These are phyloP conservation scores for Urophycis tenuis DNA, from an alignment of 2,797 vertebrate genomes.

Conservation along the genomic window DNA sequence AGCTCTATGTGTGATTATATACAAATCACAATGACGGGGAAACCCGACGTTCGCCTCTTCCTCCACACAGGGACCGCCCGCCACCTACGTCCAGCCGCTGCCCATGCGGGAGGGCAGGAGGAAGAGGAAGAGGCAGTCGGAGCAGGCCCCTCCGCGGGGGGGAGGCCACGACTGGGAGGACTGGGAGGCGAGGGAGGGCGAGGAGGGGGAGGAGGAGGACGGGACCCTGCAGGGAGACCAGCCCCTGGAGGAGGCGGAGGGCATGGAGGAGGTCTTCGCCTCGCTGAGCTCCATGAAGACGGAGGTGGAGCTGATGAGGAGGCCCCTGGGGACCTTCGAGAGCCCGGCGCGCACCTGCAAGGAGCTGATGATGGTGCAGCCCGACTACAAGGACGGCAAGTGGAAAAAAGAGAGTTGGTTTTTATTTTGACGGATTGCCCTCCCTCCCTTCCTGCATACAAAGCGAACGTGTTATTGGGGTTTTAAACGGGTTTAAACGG, in stretches of 20 bases:
- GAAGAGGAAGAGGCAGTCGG: slow-evolving; percentile 58
- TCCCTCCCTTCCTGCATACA: too few relatives aligned
- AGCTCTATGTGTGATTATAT: too few relatives aligned
- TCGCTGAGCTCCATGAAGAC: slow-evolving; percentile 80
- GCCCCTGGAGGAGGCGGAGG: slow-evolving; percentile 62
- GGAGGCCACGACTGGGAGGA: too few relatives aligned
- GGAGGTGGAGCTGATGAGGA: slow-evolving; percentile 80
- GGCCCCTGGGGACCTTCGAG: slow-evolving; percentile 78
- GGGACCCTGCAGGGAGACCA: slow-evolving; percentile 68
- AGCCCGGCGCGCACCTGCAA: slow-evolving; percentile 83
- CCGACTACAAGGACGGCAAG: slow-evolving; percentile 78
- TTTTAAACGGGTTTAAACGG: too few relatives aligned
- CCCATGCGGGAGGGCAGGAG: slow-evolving; percentile 67
- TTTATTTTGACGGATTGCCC: neutral
- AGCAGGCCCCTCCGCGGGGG: too few relatives aligned
- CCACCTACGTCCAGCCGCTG: slow-evolving; percentile 64
- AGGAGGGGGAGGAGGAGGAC: too few relatives aligned
- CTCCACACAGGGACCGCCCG: slow-evolving; percentile 71
- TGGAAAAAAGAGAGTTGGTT: neutral
- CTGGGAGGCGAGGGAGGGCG: slow-evolving; percentile 38
- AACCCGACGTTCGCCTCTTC: neutral
- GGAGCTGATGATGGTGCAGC: slow-evolving; percentile 81
- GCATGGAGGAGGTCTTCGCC: slow-evolving; percentile 87
- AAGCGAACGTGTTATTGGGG: too few relatives aligned
- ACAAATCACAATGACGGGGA: too few relatives aligned